Evolutionary conservation across 2,113 vertebrate genomes (phyloP), one percentile per base, ranked within the genome.

Genomic region (Ageneiosus marmoratus): DNA sequence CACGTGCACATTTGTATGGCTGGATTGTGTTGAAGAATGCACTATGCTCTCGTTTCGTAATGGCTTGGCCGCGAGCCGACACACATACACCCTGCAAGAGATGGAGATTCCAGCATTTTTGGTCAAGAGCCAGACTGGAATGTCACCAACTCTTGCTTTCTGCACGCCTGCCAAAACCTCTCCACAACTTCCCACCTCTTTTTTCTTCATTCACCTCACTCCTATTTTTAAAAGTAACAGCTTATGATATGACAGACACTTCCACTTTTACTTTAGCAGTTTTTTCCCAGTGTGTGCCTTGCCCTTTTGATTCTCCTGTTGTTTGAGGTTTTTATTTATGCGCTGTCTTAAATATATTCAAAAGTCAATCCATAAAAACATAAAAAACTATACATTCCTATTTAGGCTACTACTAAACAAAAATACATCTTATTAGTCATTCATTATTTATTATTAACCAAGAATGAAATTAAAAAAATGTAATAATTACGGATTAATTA

Each of bases 71-170:
- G 34, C 3, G 5, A 89, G 88, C 88, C 90, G 27, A 87, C 86
- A 84, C 77, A 83, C 79, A 82, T 72, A 50, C 87, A 70, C 51
- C 4, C 70, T 82, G 86, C 83, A 77, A 89, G 84, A 87, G 88
- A 89, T 86, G 90, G 91, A 92, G 86, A 92, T 91, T 90, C 91
- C 90, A 85, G 83, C 50, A 67, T 90, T 89, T 86, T 84, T 90
- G 91, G 89, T 85, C 81, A 67, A 34, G 88, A 86, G 91, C 92
- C 91, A 90, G 86, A 80, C 85, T 87, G 89, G 87, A 91, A 91
- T 86, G 87, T 85, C 85, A 90, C 88, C 83, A 89, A 87, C 75
- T 88, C 87, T 84, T 78, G 79, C 87, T 89, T 88, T 88, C 86
- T 88, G 85, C 85, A 70, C 85, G 48, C 24, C 77, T 88, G 89